These are phyloP conservation scores for Scrobipalpa costella DNA, from an alignment of 2,888 invertebrate species.

Conservation along the genomic window DNA sequence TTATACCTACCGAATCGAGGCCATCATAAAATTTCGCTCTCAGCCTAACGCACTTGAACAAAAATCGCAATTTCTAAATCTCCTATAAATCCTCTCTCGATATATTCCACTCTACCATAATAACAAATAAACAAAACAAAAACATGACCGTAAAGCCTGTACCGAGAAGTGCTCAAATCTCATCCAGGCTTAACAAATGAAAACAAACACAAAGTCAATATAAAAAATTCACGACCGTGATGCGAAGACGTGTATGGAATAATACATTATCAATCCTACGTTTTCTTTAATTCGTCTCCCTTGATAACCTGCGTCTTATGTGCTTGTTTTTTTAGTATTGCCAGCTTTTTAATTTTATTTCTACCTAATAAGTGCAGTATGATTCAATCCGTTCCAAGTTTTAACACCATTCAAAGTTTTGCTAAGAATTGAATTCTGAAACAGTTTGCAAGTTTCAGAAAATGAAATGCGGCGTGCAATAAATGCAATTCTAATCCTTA, in stretches of 20 bases:
- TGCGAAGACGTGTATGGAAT: conserved; percentile 25
- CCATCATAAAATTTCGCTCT: no score
- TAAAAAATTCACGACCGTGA: conserved; percentile 26
- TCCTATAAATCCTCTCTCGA: background rate
- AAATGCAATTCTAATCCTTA: no score
- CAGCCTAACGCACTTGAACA: no score
- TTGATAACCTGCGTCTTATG: conserved; percentile 28
- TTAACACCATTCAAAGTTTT: no score
- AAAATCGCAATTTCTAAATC: no score
- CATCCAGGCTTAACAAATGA: conserved; percentile 3
- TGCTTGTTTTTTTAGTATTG: conserved; percentile 15
- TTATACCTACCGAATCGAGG: no score
- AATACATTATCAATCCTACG: conserved; percentile 22
- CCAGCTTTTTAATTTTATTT: background rate
- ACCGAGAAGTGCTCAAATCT: conserved; percentile 10
- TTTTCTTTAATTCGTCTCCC: conserved; percentile 26
- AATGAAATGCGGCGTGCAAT: no score
- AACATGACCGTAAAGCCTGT: background rate
- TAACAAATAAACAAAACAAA: background rate
- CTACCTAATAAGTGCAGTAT: background rate
- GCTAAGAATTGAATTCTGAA: no score
- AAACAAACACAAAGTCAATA: conserved; percentile 2
- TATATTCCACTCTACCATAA: background rate
- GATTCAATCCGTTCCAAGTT: background rate
- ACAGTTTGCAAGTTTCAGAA: no score